Conservation (phyloP, 2,888 invertebrate genomes). For the Leptopilina drosophilae region DNA sequence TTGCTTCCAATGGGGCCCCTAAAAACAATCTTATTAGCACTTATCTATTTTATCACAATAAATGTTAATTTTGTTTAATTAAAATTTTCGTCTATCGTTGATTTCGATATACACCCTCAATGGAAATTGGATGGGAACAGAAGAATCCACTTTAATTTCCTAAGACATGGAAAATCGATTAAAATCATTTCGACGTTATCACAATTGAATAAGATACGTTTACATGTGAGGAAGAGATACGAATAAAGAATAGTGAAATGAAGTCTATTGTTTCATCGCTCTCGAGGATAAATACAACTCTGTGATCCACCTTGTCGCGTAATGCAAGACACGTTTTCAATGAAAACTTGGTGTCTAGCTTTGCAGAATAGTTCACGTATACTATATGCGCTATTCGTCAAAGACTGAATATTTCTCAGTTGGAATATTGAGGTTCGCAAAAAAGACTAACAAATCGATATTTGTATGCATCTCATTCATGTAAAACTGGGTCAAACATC, state of each 20-base stretch:
- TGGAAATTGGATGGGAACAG: not conserved
- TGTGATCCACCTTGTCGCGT: conserved; percentile 27
- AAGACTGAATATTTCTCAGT: conserved; percentile 14
- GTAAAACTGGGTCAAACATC: conserved; percentile 27
- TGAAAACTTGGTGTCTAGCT: conserved; percentile 2
- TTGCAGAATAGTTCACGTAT: conserved; percentile 1
- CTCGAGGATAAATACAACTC: conserved; percentile 62
- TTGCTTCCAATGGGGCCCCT: no score
- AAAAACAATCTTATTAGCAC: no score
- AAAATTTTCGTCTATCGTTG: not conserved
- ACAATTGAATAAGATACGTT: conserved; percentile 44
- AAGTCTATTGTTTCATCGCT: conserved; percentile 60
- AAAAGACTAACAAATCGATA: conserved; percentile 37
- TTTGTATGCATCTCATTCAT: conserved; percentile 33
- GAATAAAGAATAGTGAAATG: conserved; percentile 60
- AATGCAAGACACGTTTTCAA: not conserved
- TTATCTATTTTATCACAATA: not conserved
- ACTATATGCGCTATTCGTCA: conserved; percentile 8
- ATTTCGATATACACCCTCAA: not conserved
- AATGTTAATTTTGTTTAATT: not conserved
- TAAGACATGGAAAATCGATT: conserved; percentile 51
- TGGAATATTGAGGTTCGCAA: conserved; percentile 28
- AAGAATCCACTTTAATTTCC: conserved; percentile 35
- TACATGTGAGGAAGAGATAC: conserved; percentile 51
- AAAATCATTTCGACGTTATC: conserved; percentile 52